Base-by-base conservation (phyloP, 2,113 vertebrate species). In the Chaetura pelagica region DNA sequence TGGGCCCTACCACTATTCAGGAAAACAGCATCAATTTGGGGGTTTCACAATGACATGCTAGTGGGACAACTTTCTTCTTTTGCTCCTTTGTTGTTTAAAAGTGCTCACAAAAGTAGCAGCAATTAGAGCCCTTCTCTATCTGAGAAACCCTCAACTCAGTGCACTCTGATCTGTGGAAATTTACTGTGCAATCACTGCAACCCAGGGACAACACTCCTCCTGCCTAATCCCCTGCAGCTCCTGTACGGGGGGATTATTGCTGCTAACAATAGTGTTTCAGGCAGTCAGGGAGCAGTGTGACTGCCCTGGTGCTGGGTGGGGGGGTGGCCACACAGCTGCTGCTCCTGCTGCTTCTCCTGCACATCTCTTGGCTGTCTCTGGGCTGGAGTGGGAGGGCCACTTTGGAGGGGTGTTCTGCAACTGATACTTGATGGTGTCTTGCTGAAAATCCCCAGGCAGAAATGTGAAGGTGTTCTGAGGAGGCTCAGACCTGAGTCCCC, bases 141-240 rank as follows among this genome's bases (percentile, higher is more conserved):
- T 76, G 38, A 95, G 87, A 78, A 87, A 48, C 9, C 17, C 51
- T 84, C 46, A n/a, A 3, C 46, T 87, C 61, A 42, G 38, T 8
- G 54, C 87, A 55, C 0, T 4, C 5, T 38, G 32, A 58, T 26
- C 76, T 48, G 87, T 96, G 96, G 93, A 96, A 95, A 94, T 93
- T 87, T 93, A 94, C 95, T 81, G 52, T 93, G 57, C 64, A 78
- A 23, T 81, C 76, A 38, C 77, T 57, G 42, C 54, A 62, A 18
- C 30, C 11, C 75, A 32, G 42, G 35, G 64, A 85, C 27, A 86
- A 76, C 9, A 30, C 42, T 93, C 86, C 86, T 94, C 82, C 90
- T 96, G 68, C 83, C 88, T 93, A 93, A 96, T 93, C 93, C 91
- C 86, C 83, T 35, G 0, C 44, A 93, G 87, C 67, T 87, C 95